Evolutionary conservation across 2,797 vertebrate genomes (phyloP), one percentile per base, ranked within the genome.

Genomic region (Sorex maritimensis): DNA sequence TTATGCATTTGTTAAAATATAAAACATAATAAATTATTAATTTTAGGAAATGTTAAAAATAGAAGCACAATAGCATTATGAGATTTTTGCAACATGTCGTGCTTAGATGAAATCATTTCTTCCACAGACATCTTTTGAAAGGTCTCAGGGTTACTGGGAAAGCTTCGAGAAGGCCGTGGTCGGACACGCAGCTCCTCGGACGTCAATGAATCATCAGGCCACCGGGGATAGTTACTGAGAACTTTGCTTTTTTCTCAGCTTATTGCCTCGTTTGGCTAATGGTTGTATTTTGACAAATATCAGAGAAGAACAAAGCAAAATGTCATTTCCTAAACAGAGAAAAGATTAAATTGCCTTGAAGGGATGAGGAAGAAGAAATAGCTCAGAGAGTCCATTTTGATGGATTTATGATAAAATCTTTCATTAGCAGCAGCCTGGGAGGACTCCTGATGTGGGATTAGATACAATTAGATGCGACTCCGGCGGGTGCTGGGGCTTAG

Each of bases 11-110:
- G 90, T 89, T 79, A 58, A 93, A 91, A 71, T 77, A 91, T 7
- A 86, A 94, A 85, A 92, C 80, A 5, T 55, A 86, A 93, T 95
- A 85, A 91, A 63, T 82, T 82, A 77, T 90, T 94, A 82, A 69
- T 46, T 88, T 84, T 0, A 17, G 21, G 65, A 91, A 90, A 79
- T 73, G 41, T 71, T 92, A 86, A 81, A 61, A 91, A 75, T 55
- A 73, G 63, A 94, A 86, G 12, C 7, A 44, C 30, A 94, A 58
- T 82, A 80, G 82, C 6, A 52, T 86, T 84, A 58, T 21, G 49
- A 38, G 21, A 77, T 89, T 95, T 94, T 94, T 34, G 68, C 38
- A 81, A 28, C 21, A 68, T 89, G 24, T 69, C 44, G 79, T 10
- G 28, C 21, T 72, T 87, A 80, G 91, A 77, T 84, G 10, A 87